Evolutionary conservation across 2,113 vertebrate species (phyloP), one percentile per base, ranked within the genome.

Genomic region (Ammospiza caudacuta): DNA sequence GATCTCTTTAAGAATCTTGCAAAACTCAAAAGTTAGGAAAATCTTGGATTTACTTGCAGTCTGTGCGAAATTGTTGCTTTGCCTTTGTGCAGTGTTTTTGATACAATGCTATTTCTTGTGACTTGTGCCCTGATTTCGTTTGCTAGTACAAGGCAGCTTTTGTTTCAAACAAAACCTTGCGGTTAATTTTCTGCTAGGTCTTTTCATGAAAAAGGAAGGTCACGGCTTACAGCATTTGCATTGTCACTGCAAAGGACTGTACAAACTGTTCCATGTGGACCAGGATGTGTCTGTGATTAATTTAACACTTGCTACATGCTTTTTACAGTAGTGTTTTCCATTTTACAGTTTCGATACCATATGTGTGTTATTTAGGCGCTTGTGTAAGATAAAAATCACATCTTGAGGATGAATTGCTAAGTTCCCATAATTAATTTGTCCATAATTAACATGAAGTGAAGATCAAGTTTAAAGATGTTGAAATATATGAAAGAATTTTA

Each of bases 151-250:
- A 97, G 92, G 90, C 96, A 47, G 81, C 96, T 95, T 97, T 97
- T 97, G 96, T 97, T 96, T 94, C 54, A 94, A 94, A 96, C 75
- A 96, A 96, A 96, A 96, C 89, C 90, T 95, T 97, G 84, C 68
- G 35, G 89, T 94, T 97, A 97, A 97, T 98, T 95, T 97, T 93
- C 94, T 95, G 83, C 80, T 94, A 83, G 58, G 94, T 93, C 58
- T 88, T 97, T 97, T 89, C 87, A 95, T 97, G 82, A 77, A 96
- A 96, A 95, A 97, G 94, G 83, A 97, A 97, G 96, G 93, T 97
- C 70, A 92, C 14, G 7, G 81, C 64, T 94, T 97, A 91, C 73
- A 95, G 88, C 87, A 89, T 97, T 96, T 97, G 76, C 92, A 96
- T 96, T 97, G 95, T 96, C 94, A 93, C 66, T 95, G 89, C 64